Conservation (phyloP, 2,888 invertebrate species). For the Xestia xanthographa region DNA sequence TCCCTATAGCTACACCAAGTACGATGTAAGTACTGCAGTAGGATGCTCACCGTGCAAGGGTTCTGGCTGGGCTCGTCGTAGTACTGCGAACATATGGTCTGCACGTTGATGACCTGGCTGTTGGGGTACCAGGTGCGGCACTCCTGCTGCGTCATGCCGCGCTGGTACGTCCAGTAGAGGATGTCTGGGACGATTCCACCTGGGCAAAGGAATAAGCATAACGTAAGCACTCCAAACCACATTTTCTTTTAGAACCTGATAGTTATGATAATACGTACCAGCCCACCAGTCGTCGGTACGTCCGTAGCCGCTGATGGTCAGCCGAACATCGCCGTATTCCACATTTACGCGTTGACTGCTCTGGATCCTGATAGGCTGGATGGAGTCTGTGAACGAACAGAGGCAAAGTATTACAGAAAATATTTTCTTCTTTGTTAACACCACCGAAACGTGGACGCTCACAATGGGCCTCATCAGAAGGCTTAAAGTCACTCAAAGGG, state of each 20-base stretch:
- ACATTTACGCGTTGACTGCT: constrained; percentile 47
- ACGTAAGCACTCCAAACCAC: constrained; percentile 28
- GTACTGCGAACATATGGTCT: constrained; percentile 78
- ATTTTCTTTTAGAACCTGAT: neutral
- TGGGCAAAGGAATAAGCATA: neutral
- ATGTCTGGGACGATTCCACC: constrained; percentile 52
- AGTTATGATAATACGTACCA: constrained; percentile 16
- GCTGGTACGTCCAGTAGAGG: constrained; percentile 62
- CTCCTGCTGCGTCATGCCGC: constrained; percentile 59
- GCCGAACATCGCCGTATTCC: constrained; percentile 45
- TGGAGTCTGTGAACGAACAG: constrained; percentile 32
- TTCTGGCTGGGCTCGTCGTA: constrained; percentile 82
- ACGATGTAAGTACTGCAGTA: neutral
- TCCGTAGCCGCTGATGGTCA: constrained; percentile 50
- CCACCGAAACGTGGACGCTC: neutral
- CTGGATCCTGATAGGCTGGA: constrained; percentile 62
- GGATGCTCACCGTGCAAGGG: constrained; percentile 75
- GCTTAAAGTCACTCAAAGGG: no score
- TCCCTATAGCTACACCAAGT: neutral
- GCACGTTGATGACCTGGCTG: constrained; percentile 73
- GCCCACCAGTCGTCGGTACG: constrained; percentile 62
- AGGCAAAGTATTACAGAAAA: neutral
- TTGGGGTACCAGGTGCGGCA: constrained; percentile 71
- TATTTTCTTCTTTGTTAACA: neutral
- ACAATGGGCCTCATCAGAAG: no score